A percentile compares a stretch with the other conserved stretches of the same genome.
These are phyloP conservation scores for Chlorops oryzae DNA, from an alignment of 1,140 invertebrate genomes.

Conservation along the genomic window DNA sequence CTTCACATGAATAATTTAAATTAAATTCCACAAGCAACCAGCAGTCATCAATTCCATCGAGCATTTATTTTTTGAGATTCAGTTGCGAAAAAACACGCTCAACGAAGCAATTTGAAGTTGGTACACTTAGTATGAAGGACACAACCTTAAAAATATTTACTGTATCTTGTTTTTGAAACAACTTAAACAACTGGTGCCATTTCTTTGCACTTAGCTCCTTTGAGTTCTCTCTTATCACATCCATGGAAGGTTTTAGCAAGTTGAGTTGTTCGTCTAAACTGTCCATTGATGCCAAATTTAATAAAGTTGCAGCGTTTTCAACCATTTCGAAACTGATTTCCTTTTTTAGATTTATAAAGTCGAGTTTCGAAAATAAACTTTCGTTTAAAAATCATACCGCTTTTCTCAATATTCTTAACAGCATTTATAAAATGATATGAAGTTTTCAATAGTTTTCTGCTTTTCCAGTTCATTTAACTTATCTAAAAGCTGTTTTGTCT, in stretches of 20 bases:
- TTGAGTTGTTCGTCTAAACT: constrained; percentile 17
- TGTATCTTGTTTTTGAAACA: constrained; percentile 15
- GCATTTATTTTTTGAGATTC: constrained; percentile 17
- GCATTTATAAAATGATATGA: constrained; percentile 1
- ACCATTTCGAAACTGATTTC: constrained; percentile 11
- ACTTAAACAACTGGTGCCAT: constrained; percentile 13
- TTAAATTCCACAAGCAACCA: constrained; percentile 12
- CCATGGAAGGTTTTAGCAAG: constrained; percentile 17
- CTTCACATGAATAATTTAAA: constrained; percentile 7
- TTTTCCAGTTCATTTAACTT: background rate
- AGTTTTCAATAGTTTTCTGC: background rate
- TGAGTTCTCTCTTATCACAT: constrained; percentile 12
- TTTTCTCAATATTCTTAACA: constrained; percentile 5
- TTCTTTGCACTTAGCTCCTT: constrained; percentile 12
- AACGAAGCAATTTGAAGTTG: constrained; percentile 11
- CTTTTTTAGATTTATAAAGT: constrained; percentile 16
- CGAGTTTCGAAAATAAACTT: constrained; percentile 14
- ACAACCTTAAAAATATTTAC: constrained; percentile 15
- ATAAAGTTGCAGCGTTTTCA: constrained; percentile 17
- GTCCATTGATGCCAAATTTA: constrained; percentile 14
- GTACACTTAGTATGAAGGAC: constrained; percentile 15
- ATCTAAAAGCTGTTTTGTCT: constrained; percentile 6
- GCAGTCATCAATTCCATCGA: constrained; percentile 12
- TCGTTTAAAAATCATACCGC: constrained; percentile 15
- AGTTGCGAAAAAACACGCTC: constrained; percentile 14